A percentile compares a stretch with the other conserved stretches of the same genome.
Conservation (phyloP, 1,140 invertebrate species). For the Drosophila melanica region DNA sequence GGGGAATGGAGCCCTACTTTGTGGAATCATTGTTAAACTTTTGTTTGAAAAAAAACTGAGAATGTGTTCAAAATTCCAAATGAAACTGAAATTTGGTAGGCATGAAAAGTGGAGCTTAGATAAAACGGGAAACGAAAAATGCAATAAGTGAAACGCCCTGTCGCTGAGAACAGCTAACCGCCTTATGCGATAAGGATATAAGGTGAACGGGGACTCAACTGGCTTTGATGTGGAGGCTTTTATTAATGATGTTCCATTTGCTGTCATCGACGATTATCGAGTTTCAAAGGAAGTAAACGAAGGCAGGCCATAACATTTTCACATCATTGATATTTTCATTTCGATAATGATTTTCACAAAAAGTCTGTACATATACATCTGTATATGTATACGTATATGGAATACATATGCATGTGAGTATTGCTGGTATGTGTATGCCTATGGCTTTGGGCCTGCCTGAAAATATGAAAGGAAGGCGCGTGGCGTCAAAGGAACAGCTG, state of each 20-base stretch:
- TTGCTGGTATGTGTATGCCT: not conserved
- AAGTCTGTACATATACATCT: not conserved
- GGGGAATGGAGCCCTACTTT: too few relatives aligned
- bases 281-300: conserved; percentile 2
- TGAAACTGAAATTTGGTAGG: not conserved
- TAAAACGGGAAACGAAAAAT: conserved; percentile 5
- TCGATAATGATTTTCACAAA: conserved; percentile 60
- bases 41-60: too few relatives aligned
- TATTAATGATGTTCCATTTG: conserved; percentile 39
- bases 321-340: conserved; percentile 67
- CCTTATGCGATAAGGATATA: conserved; percentile 1
- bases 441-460: conserved; percentile 26
- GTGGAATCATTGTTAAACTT: too few relatives aligned
- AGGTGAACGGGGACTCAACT: not conserved
- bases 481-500: conserved; percentile 60
- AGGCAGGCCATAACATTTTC: conserved; percentile 34
- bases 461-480: conserved; percentile 13
- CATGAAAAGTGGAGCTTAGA: too few relatives aligned
- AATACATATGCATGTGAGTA: not conserved
- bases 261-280: conserved; percentile 45
- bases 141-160: not conserved
- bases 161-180: not conserved
- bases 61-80: too few relatives aligned
- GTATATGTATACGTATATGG: not conserved
- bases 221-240: conserved; percentile 27